phyloP scores from a whole-genome alignment of 2,113 vertebrate genomes.

The Onychorhynchus coronatus region DNA sequence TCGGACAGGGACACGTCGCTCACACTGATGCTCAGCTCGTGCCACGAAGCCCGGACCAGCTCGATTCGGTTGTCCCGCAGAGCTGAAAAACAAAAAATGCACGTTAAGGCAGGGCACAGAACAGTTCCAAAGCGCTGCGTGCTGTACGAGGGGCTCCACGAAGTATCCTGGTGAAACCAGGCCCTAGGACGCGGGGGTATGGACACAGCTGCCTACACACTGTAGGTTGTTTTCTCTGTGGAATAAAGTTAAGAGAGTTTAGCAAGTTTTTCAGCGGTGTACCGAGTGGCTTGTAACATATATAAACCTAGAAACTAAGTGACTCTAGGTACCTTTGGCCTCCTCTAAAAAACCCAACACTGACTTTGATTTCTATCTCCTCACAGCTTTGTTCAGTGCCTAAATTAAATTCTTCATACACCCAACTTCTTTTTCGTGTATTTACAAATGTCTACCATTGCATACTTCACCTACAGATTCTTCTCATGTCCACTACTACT shows the following conservation, averaged over 20 bases:
- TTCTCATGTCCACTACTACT: background rate
- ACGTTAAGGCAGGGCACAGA: background rate
- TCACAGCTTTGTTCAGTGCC: background rate
- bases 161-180: background rate
- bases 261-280: background rate
- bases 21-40: constrained; percentile 95
- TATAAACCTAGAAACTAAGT: background rate
- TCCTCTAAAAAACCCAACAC: background rate
- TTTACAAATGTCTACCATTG: background rate
- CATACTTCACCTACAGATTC: background rate
- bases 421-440: background rate
- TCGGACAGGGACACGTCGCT: constrained; percentile 91
- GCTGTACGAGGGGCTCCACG: background rate
- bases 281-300: background rate
- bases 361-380: background rate
- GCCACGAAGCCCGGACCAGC: constrained; percentile 90
- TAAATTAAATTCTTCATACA: background rate
- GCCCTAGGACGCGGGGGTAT: background rate
- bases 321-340: background rate
- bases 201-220: background rate
- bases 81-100: constrained; percentile 73
- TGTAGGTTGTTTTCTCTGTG: background rate
- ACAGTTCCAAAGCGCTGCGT: background rate
- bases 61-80: constrained; percentile 96
- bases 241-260: background rate